A percentile compares a stretch with the other conserved stretches of the same genome.
phyloP scores from a whole-genome alignment of 2,888 invertebrate genomes.

The Trilocha varians region DNA sequence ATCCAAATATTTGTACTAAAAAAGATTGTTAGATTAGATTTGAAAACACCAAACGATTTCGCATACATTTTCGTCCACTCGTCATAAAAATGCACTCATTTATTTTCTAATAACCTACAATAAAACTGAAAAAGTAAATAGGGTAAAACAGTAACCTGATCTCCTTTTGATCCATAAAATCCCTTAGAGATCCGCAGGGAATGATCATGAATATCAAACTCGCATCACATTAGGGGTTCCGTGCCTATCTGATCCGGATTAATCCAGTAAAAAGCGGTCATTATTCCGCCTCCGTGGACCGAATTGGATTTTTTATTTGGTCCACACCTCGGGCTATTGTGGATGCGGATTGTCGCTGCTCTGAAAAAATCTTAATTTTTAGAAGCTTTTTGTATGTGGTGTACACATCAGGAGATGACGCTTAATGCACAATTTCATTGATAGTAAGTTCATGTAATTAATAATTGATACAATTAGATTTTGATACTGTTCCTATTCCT shows the following conservation, averaged over 20 bases:
- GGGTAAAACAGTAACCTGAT: conserved; percentile 15
- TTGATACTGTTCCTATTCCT: no score
- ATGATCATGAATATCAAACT: conserved; percentile 65
- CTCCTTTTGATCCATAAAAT: conserved; percentile 30
- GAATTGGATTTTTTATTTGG: conserved; percentile 62
- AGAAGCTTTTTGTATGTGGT: no score
- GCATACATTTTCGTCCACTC: no score
- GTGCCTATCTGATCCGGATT: conserved; percentile 65
- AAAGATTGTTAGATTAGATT: no score
- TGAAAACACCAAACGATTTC: no score
- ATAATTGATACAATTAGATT: no score
- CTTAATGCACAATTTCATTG: no score
- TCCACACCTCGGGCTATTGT: conserved; percentile 61
- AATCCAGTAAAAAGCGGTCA: conserved; percentile 65
- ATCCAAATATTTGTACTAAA: no score
- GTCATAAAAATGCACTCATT: no score
- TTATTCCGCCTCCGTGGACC: conserved; percentile 59
- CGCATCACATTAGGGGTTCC: conserved; percentile 43
- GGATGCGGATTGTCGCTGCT: conserved; percentile 34
- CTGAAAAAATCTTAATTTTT: conserved; percentile 25
- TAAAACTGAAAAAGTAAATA: conserved; percentile 2
- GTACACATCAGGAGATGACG: no score
- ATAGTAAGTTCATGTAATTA: no score
- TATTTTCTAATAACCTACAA: no score
- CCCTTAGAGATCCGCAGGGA: conserved; percentile 30